A percentile compares a stretch with the other conserved stretches of the same genome.
Conservation (phyloP, 2,113 vertebrate genomes). For the Halichoeres trimaculatus region DNA sequence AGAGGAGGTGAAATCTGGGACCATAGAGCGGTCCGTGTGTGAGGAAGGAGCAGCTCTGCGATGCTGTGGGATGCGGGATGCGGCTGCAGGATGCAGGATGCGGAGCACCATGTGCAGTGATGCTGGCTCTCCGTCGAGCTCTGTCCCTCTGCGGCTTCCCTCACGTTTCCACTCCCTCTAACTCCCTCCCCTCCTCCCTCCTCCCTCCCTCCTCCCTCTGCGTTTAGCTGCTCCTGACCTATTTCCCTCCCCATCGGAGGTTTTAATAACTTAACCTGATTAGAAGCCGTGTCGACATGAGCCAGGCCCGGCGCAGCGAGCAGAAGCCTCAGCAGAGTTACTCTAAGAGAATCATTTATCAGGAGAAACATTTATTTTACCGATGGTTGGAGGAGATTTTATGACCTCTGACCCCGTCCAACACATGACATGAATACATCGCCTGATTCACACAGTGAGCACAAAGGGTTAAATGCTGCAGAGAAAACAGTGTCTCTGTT, state of each 20-base stretch:
- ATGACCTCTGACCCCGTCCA: too few relatives aligned
- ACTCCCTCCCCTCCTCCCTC: neutral
- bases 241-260: constrained; percentile 74
- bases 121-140: constrained; percentile 23
- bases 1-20: neutral
- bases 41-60: too few relatives aligned
- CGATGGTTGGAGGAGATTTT: too few relatives aligned
- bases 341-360: too few relatives aligned
- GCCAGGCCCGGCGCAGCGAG: constrained; percentile 24
- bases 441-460: too few relatives aligned
- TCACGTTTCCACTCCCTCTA: constrained; percentile 11
- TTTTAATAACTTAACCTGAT: constrained; percentile 84
- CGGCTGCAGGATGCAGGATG: too few relatives aligned
- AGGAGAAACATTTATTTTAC: too few relatives aligned
- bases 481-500: too few relatives aligned
- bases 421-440: too few relatives aligned
- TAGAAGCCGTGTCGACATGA: constrained; percentile 63
- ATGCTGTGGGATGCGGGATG: too few relatives aligned
- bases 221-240: constrained; percentile 78
- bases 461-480: too few relatives aligned
- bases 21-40: too few relatives aligned
- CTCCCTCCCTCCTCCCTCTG: constrained; percentile 12
- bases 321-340: constrained; percentile 23
- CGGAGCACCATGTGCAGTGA: constrained; percentile 38
- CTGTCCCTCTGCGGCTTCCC: constrained; percentile 12